phyloP scores from a whole-genome alignment of 2,888 invertebrate genomes.

The Caenorhabditis sp. region DNA sequence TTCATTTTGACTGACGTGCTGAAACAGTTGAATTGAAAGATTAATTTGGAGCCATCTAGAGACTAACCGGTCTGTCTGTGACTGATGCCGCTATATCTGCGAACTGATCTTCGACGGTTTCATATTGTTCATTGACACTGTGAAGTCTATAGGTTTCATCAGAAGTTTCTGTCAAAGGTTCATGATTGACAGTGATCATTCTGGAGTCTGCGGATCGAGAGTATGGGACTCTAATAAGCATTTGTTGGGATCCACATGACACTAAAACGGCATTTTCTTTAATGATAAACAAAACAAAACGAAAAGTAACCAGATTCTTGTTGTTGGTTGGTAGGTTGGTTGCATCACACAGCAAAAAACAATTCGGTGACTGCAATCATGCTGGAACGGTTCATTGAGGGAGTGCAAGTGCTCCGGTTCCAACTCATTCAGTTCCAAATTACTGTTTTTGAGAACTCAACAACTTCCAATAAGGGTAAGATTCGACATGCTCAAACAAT shows the following conservation, averaged over 20 bases:
- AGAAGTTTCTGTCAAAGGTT: slow-evolving; percentile 40
- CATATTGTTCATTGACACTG: slow-evolving; percentile 38
- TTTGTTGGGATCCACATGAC: slow-evolving; percentile 56
- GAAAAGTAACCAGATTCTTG: slow-evolving; percentile 30
- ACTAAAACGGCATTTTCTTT: slow-evolving; percentile 39
- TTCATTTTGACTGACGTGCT: slow-evolving; percentile 53
- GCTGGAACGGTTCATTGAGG: slow-evolving; percentile 37
- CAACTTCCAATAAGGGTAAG: not conserved
- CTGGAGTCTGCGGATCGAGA: slow-evolving; percentile 46
- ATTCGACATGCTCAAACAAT: slow-evolving; percentile 20
- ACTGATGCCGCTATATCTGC: slow-evolving; percentile 40
- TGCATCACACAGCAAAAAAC: slow-evolving; percentile 49
- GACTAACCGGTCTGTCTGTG: slow-evolving; percentile 42
- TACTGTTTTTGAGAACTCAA: slow-evolving; percentile 8
- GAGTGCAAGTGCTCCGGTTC: slow-evolving; percentile 46
- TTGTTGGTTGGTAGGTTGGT: slow-evolving; percentile 24
- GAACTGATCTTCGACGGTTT: slow-evolving; percentile 15
- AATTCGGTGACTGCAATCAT: slow-evolving; percentile 55
- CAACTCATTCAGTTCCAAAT: slow-evolving; percentile 17
- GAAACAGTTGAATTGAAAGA: too few species aligned
- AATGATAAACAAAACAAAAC: not conserved
- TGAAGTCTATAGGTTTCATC: slow-evolving; percentile 39
- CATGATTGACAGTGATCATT: slow-evolving; percentile 55
- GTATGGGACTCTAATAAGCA: slow-evolving; percentile 57
- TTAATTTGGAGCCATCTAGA: not conserved